Evolutionary conservation across 1,140 invertebrate species (phyloP).

Genomic region (Portunus trituberculatus): DNA sequence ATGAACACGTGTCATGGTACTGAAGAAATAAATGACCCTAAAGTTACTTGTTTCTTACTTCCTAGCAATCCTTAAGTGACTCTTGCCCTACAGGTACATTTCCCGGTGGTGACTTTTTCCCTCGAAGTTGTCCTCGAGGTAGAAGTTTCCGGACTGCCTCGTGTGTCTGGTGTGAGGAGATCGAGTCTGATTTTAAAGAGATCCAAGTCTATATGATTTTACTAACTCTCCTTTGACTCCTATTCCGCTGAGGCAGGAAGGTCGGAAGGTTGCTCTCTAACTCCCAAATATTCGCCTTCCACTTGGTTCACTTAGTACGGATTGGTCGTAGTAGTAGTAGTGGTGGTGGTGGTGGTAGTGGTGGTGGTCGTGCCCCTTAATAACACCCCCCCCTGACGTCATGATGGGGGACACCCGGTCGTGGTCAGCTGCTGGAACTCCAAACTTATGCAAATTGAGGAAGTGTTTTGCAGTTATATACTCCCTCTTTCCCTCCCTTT

Average conservation of each 20-base stretch:
- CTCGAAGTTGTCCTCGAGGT: too few relatives aligned
- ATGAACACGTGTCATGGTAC: too few relatives aligned
- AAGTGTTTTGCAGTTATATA: constrained; percentile 7
- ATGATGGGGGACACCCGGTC: background rate
- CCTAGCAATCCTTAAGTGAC: too few relatives aligned
- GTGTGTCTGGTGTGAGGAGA: too few relatives aligned
- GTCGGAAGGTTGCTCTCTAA: background rate
- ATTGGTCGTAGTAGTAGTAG: background rate
- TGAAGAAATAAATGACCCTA: too few relatives aligned
- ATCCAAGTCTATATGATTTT: too few relatives aligned
- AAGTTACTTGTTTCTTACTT: too few relatives aligned
- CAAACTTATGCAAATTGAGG: constrained; percentile 48
- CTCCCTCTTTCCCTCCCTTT: background rate
- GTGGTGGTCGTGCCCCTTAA: background rate
- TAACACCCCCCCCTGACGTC: background rate
- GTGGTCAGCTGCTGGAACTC: background rate
- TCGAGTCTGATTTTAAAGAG: too few relatives aligned
- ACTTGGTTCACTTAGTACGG: background rate
- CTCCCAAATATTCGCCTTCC: background rate
- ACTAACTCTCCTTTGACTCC: background rate
- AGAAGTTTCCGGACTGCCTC: too few relatives aligned
- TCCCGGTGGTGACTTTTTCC: too few relatives aligned
- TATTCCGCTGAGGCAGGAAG: background rate
- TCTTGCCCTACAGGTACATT: too few relatives aligned
- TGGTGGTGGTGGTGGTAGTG: background rate